phyloP scores from a whole-genome alignment of 2,113 vertebrate species.

The Tragelaphus buxtoni region DNA sequence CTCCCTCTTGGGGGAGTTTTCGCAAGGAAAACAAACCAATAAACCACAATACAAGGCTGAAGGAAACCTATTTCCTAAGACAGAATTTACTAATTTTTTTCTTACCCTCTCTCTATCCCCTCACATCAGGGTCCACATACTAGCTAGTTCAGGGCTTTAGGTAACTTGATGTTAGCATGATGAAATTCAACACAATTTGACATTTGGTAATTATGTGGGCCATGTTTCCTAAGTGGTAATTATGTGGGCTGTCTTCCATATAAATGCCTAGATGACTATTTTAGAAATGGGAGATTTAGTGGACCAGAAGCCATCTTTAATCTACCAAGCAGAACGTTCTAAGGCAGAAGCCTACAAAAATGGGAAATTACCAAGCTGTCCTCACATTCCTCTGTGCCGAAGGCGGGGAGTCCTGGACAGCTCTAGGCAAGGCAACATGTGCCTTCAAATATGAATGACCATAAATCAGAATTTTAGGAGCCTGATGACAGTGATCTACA shows the following conservation, averaged over 20 bases:
- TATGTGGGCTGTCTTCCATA: neutral
- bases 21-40: neutral
- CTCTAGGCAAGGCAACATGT: neutral
- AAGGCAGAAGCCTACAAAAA: neutral
- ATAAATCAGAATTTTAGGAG: neutral
- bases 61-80: neutral
- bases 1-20: neutral
- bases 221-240: neutral
- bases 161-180: neutral
- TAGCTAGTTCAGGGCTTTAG: neutral
- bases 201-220: neutral
- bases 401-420: neutral
- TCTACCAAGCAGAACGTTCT: constrained; percentile 47
- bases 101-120: neutral
- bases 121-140: neutral
- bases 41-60: neutral
- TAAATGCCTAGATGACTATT: constrained; percentile 23
- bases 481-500: neutral
- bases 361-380: neutral
- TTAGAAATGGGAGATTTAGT: neutral
- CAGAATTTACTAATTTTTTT: neutral
- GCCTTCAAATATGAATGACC: neutral
- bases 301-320: constrained; percentile 32
- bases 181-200: neutral
- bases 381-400: neutral